Conservation (phyloP, 2,888 invertebrate species). For the Villa cingulata region DNA sequence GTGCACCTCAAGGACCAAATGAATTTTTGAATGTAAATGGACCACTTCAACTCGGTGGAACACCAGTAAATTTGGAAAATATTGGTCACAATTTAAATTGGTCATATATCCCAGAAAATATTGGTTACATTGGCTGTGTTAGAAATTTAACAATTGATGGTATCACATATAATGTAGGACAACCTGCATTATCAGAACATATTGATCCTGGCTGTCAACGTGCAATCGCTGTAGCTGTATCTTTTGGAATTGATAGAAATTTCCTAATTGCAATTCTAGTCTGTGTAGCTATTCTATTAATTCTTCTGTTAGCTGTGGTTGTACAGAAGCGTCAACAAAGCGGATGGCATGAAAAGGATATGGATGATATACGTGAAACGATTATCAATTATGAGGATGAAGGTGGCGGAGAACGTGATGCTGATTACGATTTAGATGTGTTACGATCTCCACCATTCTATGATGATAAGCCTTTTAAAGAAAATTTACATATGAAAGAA, state of each 20-base stretch:
- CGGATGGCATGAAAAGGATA: slow-evolving; percentile 77
- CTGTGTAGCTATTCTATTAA: slow-evolving; percentile 62
- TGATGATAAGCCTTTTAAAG: slow-evolving; percentile 35
- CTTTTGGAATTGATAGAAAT: slow-evolving; percentile 73
- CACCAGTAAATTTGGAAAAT: slow-evolving; percentile 48
- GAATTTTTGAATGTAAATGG: slow-evolving; percentile 71
- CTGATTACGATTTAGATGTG: slow-evolving; percentile 40
- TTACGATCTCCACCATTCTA: slow-evolving; percentile 34
- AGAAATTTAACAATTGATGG: slow-evolving; percentile 79
- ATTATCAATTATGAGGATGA: slow-evolving; percentile 97
- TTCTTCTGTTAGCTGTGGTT: slow-evolving; percentile 76
- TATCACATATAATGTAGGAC: slow-evolving; percentile 77
- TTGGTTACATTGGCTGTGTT: slow-evolving; percentile 78
- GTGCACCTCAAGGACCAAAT: slow-evolving; percentile 54
- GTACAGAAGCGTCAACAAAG: slow-evolving; percentile 79
- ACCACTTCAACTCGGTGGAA: slow-evolving; percentile 75
- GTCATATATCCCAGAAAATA: slow-evolving; percentile 52
- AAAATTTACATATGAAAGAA: slow-evolving; percentile 25
- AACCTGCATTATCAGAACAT: slow-evolving; percentile 57
- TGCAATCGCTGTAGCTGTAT: slow-evolving; percentile 59
- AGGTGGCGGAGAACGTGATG: slow-evolving; percentile 95
- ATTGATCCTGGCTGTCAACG: slow-evolving; percentile 62
- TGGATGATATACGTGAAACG: slow-evolving; percentile 93
- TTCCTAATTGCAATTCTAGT: slow-evolving; percentile 82
- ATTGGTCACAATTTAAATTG: slow-evolving; percentile 52